phyloP scores from a whole-genome alignment of 1,140 invertebrate species.

The Procambarus clarkii region DNA sequence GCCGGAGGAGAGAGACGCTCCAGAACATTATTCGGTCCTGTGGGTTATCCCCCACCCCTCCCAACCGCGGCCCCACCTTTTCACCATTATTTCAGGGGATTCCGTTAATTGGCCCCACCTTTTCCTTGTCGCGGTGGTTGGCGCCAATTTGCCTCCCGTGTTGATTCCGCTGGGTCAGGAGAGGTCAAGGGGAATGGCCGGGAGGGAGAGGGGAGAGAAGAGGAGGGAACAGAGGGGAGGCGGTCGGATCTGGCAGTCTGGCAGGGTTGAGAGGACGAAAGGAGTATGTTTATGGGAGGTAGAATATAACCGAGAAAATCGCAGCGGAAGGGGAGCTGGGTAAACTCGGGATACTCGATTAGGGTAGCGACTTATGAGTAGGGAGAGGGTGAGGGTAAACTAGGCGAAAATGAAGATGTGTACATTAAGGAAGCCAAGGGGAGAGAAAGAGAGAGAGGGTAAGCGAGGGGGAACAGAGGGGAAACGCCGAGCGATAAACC shows the following conservation, averaged over 20 bases:
- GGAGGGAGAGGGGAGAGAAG: not conserved
- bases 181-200: conserved; percentile 59
- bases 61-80: conserved; percentile 54
- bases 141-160: conserved; percentile 61
- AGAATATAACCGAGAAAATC: not conserved
- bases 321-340: conserved; percentile 14
- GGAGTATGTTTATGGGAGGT: conserved; percentile 28
- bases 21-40: conserved; percentile 51
- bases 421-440: not conserved
- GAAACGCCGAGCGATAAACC: not conserved
- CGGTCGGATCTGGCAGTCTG: not conserved
- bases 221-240: not conserved
- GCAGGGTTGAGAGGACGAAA: conserved; percentile 5
- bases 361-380: not conserved
- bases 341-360: conserved; percentile 1
- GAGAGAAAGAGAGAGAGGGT: not conserved
- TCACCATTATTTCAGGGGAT: conserved; percentile 67
- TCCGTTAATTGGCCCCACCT: conserved; percentile 71
- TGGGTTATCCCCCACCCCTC: not conserved
- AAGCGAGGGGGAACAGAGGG: not conserved
- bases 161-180: conserved; percentile 61
- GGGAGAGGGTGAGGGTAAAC: conserved; percentile 1
- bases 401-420: not conserved
- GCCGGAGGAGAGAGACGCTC: conserved; percentile 40
- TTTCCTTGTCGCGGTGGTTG: conserved; percentile 63